A percentile compares a stretch with the other conserved stretches of the same genome.
Conservation (phyloP, 2,888 invertebrate genomes). For the Liposcelis brunnea region DNA sequence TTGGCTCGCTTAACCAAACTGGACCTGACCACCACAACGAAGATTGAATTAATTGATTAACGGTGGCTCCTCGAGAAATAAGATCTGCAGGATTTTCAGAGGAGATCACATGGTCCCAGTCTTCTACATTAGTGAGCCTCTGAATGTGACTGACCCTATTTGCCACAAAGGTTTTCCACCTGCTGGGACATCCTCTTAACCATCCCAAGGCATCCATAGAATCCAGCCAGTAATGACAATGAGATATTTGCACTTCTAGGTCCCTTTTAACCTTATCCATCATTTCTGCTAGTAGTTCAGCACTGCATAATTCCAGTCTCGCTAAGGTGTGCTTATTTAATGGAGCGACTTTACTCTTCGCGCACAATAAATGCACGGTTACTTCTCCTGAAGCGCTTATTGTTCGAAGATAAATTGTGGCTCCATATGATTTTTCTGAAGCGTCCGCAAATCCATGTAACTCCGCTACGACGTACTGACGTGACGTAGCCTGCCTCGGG, state of each 20-base stretch:
- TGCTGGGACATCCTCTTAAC: constrained; percentile 14
- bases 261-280: constrained; percentile 11
- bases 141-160: constrained; percentile 18
- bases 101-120: constrained; percentile 17
- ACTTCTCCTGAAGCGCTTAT: neutral
- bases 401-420: constrained; percentile 7
- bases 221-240: constrained; percentile 14
- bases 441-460: constrained; percentile 2
- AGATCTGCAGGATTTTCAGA: constrained; percentile 19
- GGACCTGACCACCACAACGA: constrained; percentile 1
- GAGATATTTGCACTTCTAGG: neutral
- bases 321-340: constrained; percentile 14
- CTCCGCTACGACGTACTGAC: neutral
- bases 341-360: constrained; percentile 16
- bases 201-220: constrained; percentile 18
- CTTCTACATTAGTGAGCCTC: constrained; percentile 9
- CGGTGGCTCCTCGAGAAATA: constrained; percentile 15
- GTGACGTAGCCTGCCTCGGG: neutral
- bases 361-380: constrained; percentile 12
- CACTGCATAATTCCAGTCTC: constrained; percentile 15
- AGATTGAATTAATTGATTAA: neutral
- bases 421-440: constrained; percentile 1
- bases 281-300: constrained; percentile 15
- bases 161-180: constrained; percentile 19
- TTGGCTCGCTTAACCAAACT: neutral